These are phyloP conservation scores for Dendropsophus ebraccatus DNA, from an alignment of 2,113 vertebrate species.

Conservation along the genomic window DNA sequence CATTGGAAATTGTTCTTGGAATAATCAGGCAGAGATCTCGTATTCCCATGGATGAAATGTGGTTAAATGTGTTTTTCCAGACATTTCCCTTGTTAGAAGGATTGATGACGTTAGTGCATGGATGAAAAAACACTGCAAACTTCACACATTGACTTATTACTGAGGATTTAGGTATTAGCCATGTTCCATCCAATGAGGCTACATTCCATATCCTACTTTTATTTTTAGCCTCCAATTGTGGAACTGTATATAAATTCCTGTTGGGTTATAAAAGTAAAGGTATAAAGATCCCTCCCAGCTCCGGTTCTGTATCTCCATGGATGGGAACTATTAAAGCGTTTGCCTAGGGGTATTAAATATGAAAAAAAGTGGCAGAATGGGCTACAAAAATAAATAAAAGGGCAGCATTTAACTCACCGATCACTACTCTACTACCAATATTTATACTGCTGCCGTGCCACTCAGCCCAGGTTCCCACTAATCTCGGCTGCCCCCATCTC, in stretches of 20 bases:
- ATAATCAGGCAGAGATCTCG: conserved; percentile 36
- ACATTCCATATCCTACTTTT: background rate
- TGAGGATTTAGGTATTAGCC: background rate
- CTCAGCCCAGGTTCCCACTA: too few species aligned
- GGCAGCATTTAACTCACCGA: too few species aligned
- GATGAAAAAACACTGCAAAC: conserved; percentile 3
- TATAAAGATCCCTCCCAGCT: background rate
- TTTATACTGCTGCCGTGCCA: too few species aligned
- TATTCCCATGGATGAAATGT: conserved; percentile 43
- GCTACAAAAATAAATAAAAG: too few species aligned
- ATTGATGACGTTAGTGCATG: background rate
- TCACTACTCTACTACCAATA: too few species aligned
- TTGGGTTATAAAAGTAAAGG: background rate
- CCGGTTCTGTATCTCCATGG: background rate
- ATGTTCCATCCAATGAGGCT: background rate
- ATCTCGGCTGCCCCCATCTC: too few species aligned
- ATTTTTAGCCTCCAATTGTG: background rate
- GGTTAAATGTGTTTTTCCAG: conserved; percentile 45
- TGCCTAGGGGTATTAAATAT: too few species aligned
- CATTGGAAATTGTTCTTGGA: conserved; percentile 24
- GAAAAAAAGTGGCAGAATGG: too few species aligned
- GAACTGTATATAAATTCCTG: background rate
- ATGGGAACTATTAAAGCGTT: background rate
- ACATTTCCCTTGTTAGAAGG: background rate
- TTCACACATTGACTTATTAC: conserved; percentile 1